Evolutionary conservation across 1,140 invertebrate genomes (phyloP), one percentile per base, ranked within the genome.

Genomic region (Drosophila ogumai): DNA sequence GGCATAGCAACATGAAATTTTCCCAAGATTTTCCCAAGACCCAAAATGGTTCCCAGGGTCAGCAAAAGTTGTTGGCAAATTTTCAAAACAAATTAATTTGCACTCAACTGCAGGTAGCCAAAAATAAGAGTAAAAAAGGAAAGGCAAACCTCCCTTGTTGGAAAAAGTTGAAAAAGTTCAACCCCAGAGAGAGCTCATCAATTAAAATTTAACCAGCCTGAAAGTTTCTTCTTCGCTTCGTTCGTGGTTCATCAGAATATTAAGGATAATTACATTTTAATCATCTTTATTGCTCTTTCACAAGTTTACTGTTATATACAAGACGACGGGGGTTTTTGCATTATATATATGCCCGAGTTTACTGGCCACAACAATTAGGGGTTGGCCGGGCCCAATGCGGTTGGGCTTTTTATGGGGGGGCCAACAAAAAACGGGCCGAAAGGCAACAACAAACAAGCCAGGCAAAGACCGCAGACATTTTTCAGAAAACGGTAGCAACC

Each of bases 191-290:
- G 40, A 84, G 81, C 84, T 90, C 85, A 88, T 88, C 84, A 88
- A 90, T 90, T 88, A 84, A 90, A 90, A 90, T 90, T 57, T 73
- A 86, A 56, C 67, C 64, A 61, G 59, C 38, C 71, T 32, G 75
- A 65, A 78, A 79, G 56, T 61, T 71, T 34, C 25, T 55, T 50
- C 47, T 40, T 50, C 46, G 31, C 63, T 34, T 52, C 52, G 52
- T 55, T 38, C 41, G 31, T 44, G 65, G 59, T 59, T 81, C 84
- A 78, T 91, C 80, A 86, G 85, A 82, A 91, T 91, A 91, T 91
- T 90, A 90, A 79, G 79, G 77, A 86, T 91, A 91, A 91, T 91
- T 91, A 91, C 90, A 91, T 91, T 91, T 91, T 91, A 91, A 91
- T 91, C 82, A 91, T 91, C 82, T 90, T 90, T 87, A 91, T 91